Percentiles rank a stretch among this genome's conserved stretches.
phyloP scores from a whole-genome alignment of 2,797 vertebrate species.

The Lithobates sylvaticus region DNA sequence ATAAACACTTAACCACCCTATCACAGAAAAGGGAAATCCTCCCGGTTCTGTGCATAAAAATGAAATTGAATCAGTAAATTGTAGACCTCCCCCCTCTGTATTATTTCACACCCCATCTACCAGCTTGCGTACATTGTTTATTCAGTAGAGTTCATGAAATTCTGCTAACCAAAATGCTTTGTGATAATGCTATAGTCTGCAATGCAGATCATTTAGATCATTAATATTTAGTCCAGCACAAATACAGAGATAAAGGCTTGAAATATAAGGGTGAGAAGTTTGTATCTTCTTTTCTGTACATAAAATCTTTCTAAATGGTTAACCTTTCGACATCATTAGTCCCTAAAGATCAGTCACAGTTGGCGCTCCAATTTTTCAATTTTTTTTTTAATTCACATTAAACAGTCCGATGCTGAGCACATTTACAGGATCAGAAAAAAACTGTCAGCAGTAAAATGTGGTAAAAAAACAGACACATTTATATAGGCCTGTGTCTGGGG shows the following conservation, averaged over 20 bases:
- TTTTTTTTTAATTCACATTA: too few relatives aligned
- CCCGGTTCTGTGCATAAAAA: slow-evolving; percentile 54
- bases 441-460: neutral
- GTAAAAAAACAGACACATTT: neutral
- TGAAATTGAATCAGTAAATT: slow-evolving; percentile 61
- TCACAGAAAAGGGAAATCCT: slow-evolving; percentile 30
- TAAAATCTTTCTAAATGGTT: neutral
- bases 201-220: neutral
- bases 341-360: neutral
- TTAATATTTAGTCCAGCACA: neutral
- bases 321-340: neutral
- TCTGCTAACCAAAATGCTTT: neutral
- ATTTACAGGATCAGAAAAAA: too few relatives aligned
- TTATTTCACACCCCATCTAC: slow-evolving; percentile 54
- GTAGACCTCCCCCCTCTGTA: slow-evolving; percentile 35
- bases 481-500: neutral
- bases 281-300: neutral
- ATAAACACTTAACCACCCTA: slow-evolving; percentile 39
- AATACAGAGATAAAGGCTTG: neutral
- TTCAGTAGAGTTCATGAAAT: slow-evolving; percentile 13
- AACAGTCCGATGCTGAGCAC: too few relatives aligned
- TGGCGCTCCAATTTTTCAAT: neutral
- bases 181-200: slow-evolving; percentile 12
- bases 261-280: neutral
- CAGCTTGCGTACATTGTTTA: slow-evolving; percentile 23